phyloP scores from a whole-genome alignment of 2,888 invertebrate species.

The Drosophila prostipennis region DNA sequence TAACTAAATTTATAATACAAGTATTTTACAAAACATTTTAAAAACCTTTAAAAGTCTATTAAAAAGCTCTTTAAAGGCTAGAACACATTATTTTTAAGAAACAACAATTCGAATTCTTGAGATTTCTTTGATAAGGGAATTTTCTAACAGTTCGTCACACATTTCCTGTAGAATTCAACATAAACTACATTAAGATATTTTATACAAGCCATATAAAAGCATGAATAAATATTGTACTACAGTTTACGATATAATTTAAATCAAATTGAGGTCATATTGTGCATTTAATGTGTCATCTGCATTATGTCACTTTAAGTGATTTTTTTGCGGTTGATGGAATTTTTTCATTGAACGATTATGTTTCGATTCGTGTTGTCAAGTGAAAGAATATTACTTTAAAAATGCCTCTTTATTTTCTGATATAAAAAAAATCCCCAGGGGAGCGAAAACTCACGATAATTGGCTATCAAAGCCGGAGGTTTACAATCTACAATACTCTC shows the following conservation, averaged over 20 bases:
- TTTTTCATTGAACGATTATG: too few relatives aligned
- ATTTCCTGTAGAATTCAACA: neutral
- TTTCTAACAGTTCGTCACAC: neutral
- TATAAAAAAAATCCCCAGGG: neutral
- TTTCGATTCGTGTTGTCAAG: too few relatives aligned
- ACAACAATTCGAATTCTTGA: too few relatives aligned
- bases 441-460: neutral
- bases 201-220: too few relatives aligned
- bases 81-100: neutral
- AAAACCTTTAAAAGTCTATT: neutral
- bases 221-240: neutral
- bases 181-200: too few relatives aligned
- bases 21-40: too few relatives aligned
- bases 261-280: neutral
- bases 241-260: neutral
- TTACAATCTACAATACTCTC: conserved; percentile 4
- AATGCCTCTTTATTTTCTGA: too few relatives aligned
- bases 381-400: neutral
- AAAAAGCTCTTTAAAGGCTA: too few relatives aligned
- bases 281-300: neutral
- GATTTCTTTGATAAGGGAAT: too few relatives aligned
- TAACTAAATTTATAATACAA: too few relatives aligned
- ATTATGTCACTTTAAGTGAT: neutral
- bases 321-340: neutral
- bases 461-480: neutral